These are phyloP conservation scores for Chionodraco myersi DNA, from an alignment of 2,113 vertebrate species.

Conservation along the genomic window DNA sequence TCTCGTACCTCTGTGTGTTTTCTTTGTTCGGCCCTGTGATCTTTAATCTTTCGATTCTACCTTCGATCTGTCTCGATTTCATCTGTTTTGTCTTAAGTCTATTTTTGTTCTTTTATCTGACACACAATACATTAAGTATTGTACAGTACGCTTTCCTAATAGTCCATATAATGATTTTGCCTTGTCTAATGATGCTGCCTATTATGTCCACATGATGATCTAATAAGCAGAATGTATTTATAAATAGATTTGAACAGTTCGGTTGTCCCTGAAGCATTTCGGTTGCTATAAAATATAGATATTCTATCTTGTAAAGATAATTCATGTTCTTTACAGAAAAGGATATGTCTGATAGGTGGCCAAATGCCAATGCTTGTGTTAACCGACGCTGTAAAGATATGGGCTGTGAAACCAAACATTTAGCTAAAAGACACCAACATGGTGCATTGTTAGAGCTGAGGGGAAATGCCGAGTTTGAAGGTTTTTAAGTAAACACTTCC, in stretches of 20 bases:
- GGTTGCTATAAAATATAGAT: no score
- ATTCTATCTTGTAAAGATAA: no score
- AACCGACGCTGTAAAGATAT: no score
- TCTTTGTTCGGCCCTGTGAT: conserved; percentile 1
- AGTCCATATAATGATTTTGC: conserved; percentile 12
- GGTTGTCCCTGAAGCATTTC: no score
- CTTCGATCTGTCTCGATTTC: background rate
- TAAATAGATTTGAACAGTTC: no score
- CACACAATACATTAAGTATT: background rate
- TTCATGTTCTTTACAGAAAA: no score
- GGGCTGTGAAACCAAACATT: background rate
- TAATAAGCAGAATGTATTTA: background rate
- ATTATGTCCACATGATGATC: no score
- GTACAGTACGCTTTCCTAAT: conserved; percentile 6
- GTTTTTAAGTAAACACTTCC: background rate
- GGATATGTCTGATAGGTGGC: no score
- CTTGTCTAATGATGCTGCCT: conserved; percentile 14
- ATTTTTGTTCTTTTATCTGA: conserved; percentile 12
- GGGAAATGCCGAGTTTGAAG: background rate
- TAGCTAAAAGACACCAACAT: background rate
- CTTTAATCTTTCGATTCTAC: conserved; percentile 6
- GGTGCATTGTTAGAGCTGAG: background rate
- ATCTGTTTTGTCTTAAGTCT: background rate
- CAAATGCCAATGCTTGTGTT: no score
- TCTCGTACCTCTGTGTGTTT: background rate